Evolutionary conservation across 2,888 invertebrate genomes (phyloP).

Genomic region (Morpho deidamia): DNA sequence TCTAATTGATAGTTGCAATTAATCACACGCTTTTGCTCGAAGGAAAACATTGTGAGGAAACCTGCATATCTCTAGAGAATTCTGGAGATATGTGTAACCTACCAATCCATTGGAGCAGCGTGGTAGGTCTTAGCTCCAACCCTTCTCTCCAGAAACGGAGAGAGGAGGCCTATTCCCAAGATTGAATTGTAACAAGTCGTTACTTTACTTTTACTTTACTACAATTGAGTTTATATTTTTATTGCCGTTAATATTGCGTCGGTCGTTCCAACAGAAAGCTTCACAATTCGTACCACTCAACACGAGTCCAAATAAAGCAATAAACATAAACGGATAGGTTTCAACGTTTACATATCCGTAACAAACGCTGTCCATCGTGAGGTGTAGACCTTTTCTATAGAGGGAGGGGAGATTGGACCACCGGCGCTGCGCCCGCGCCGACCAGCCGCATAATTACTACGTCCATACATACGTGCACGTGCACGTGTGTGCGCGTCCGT

Average conservation of each 20-base stretch:
- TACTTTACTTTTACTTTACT: too few species aligned
- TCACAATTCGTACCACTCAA: background rate
- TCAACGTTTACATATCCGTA: slow-evolving; percentile 22
- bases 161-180: too few species aligned
- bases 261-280: background rate
- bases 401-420: slow-evolving; percentile 53
- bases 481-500: slow-evolving; percentile 46
- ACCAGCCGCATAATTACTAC: slow-evolving; percentile 73
- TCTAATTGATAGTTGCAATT: too few species aligned
- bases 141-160: too few species aligned
- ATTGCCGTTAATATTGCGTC: background rate
- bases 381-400: slow-evolving; percentile 48
- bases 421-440: slow-evolving; percentile 71
- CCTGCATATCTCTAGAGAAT: too few species aligned
- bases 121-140: too few species aligned
- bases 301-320: slow-evolving; percentile 4
- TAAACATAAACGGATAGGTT: slow-evolving; percentile 20
- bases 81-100: too few species aligned
- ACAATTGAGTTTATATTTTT: background rate
- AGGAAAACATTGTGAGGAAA: too few species aligned
- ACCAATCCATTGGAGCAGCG: too few species aligned
- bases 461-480: slow-evolving; percentile 44
- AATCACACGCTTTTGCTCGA: too few species aligned
- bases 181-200: too few species aligned
- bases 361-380: slow-evolving; percentile 25